A percentile compares a stretch with the other conserved stretches of the same genome.
Evolutionary conservation across 2,888 invertebrate species (phyloP).

Genomic region (Poecilobothrus nobilitatus): DNA sequence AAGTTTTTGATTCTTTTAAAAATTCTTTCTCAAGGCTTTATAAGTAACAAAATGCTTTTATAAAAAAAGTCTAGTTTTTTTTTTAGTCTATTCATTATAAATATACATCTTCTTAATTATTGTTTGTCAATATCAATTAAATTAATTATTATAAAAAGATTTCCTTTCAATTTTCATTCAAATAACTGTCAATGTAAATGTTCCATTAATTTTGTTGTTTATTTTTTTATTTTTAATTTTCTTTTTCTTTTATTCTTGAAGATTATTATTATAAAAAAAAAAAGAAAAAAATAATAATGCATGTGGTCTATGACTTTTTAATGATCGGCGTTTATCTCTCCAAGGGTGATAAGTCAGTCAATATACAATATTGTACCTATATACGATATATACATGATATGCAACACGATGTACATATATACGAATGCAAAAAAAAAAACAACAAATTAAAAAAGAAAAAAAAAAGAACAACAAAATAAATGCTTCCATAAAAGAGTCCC

Average conservation of each 20-base stretch:
- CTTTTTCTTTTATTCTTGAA: background rate
- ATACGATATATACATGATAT: background rate
- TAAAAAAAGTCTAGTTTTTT: no score
- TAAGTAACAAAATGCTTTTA: no score
- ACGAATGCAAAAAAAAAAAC: background rate
- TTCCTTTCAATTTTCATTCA: no score
- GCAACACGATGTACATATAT: background rate
- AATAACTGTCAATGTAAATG: no score
- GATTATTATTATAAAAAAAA: background rate
- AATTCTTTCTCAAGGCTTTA: no score
- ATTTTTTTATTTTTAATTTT: background rate
- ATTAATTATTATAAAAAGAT: no score
- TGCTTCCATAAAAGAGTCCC: background rate
- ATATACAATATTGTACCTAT: background rate
- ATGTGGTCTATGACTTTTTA: slow-evolving; percentile 6
- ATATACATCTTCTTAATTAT: no score
- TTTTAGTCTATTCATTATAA: no score
- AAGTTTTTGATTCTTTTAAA: no score
- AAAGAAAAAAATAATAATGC: background rate
- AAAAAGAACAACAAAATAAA: background rate
- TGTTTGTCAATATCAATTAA: no score
- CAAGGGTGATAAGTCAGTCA: slow-evolving; percentile 1
- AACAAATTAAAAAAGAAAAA: background rate
- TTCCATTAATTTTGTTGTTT: background rate
- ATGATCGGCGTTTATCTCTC: slow-evolving; percentile 1